Conservation (phyloP, 2,888 invertebrate species). For the Graphium colonna region DNA sequence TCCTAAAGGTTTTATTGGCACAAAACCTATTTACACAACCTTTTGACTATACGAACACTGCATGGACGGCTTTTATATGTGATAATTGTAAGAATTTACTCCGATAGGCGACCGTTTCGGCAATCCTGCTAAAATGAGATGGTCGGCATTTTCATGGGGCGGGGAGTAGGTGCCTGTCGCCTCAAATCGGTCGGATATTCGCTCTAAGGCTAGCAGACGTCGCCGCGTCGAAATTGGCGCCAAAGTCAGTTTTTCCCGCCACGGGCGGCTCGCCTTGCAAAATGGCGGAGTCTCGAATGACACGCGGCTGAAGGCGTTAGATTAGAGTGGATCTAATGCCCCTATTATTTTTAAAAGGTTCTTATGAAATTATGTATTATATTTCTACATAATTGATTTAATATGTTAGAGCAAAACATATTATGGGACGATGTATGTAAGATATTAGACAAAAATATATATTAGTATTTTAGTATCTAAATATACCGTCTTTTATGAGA, state of each 20-base stretch:
- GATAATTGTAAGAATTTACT: slow-evolving; percentile 72
- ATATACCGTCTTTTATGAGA: no score
- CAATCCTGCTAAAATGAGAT: slow-evolving; percentile 25
- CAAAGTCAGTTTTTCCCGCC: slow-evolving; percentile 76
- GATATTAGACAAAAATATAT: no score
- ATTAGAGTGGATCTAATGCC: slow-evolving; percentile 56
- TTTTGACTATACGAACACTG: slow-evolving; percentile 52
- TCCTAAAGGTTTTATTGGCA: not conserved
- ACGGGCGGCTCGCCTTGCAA: slow-evolving; percentile 76
- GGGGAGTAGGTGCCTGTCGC: slow-evolving; percentile 26
- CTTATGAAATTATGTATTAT: no score
- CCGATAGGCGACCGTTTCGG: slow-evolving; percentile 47
- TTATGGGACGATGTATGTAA: no score
- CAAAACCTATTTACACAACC: slow-evolving; percentile 25
- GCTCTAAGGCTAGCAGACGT: slow-evolving; percentile 38
- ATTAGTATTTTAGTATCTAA: no score
- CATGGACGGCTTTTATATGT: slow-evolving; percentile 49
- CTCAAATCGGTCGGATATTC: slow-evolving; percentile 44
- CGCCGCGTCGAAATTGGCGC: slow-evolving; percentile 71
- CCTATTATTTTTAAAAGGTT: not conserved
- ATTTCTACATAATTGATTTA: no score
- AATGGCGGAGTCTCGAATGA: slow-evolving; percentile 74
- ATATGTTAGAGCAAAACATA: no score
- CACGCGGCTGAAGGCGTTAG: slow-evolving; percentile 50
- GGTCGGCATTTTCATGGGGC: not conserved